These are phyloP conservation scores for Alethe castanea DNA, from an alignment of 2,113 vertebrate genomes.

Conservation along the genomic window DNA sequence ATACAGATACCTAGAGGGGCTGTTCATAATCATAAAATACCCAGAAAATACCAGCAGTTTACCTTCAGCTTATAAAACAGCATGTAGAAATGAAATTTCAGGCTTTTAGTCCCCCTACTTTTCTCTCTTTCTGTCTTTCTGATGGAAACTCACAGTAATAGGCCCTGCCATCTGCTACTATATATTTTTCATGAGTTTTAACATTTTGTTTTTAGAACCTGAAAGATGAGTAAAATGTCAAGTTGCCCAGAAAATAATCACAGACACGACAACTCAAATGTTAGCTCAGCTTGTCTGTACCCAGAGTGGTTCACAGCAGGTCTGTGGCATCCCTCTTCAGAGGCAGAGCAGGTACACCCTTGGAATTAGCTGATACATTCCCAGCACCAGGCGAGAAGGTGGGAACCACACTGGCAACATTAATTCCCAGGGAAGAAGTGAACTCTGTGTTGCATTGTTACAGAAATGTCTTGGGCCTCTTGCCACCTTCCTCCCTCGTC, in stretches of 20 bases:
- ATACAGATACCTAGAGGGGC: neutral
- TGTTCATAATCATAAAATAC: neutral
- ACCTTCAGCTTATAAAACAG: neutral
- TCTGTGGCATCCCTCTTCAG: neutral
- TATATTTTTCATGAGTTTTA: slow-evolving; percentile 62
- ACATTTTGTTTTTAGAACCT: slow-evolving; percentile 72
- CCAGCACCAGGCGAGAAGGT: rapidly evolving
- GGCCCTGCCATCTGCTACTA: slow-evolving; percentile 54
- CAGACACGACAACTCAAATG: slow-evolving; percentile 57
- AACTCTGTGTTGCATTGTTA: neutral
- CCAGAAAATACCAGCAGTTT: slow-evolving; percentile 5
- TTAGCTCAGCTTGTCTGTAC: slow-evolving; percentile 45
- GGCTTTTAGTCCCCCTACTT: neutral
- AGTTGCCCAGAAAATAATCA: slow-evolving; percentile 65
- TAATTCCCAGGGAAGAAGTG: neutral
- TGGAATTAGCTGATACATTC: neutral
- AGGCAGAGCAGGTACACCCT: neutral
- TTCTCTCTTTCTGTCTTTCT: neutral
- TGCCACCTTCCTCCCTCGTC: neutral
- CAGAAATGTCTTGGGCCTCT: neutral
- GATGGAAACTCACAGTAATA: slow-evolving; percentile 35
- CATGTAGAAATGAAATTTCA: slow-evolving; percentile 40
- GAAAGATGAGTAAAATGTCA: slow-evolving; percentile 70
- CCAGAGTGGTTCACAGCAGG: neutral
- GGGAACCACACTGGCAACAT: neutral